A percentile compares a stretch with the other conserved stretches of the same genome.
Conservation (phyloP, 2,797 vertebrate genomes). For the Chelmon rostratus region DNA sequence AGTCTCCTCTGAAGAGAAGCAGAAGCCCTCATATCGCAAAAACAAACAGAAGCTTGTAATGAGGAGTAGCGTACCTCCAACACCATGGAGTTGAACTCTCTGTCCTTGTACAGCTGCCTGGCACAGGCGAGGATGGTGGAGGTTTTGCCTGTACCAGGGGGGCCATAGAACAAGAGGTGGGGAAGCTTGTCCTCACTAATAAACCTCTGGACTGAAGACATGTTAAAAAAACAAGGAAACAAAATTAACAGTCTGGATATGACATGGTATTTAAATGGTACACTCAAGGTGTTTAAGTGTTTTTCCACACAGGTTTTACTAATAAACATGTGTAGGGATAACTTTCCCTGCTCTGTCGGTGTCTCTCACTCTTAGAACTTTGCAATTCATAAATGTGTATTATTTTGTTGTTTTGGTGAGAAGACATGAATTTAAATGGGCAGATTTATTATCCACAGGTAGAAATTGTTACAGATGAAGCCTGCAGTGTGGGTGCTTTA, state of each 20-base stretch:
- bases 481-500: not conserved
- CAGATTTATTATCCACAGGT: not conserved
- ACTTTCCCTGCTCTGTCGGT: too few species aligned
- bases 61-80: slow-evolving; percentile 87
- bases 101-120: slow-evolving; percentile 92
- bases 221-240: not conserved
- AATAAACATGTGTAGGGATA: too few species aligned
- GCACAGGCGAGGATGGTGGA: slow-evolving; percentile 97
- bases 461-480: not conserved
- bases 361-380: not conserved
- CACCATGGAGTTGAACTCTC: slow-evolving; percentile 96
- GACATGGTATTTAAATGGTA: not conserved
- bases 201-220: slow-evolving; percentile 91
- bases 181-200: slow-evolving; percentile 95
- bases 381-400: not conserved
- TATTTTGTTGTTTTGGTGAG: not conserved
- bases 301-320: too few species aligned
- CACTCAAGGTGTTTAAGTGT: too few species aligned
- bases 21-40: not conserved
- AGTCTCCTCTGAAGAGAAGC: not conserved
- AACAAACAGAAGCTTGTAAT: not conserved
- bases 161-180: slow-evolving; percentile 96
- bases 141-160: slow-evolving; percentile 97
- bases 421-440: not conserved
- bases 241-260: not conserved